Evolutionary conservation across 2,888 invertebrate genomes (phyloP).

Genomic region (Polydrusus tereticollis): DNA sequence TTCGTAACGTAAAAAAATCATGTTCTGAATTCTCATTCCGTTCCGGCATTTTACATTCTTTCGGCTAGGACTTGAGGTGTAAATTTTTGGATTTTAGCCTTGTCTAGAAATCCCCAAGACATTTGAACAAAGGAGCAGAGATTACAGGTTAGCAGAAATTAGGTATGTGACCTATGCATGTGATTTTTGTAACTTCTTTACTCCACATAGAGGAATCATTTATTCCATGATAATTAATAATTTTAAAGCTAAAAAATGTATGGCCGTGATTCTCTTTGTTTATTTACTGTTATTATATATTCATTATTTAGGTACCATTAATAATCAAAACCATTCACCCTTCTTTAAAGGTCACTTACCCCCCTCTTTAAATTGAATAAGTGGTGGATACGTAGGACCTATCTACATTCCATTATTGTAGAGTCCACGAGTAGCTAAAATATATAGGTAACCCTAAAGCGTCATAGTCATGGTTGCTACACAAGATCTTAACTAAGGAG

Average conservation of each 20-base stretch:
- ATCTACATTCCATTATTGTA: no score
- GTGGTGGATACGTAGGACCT: no score
- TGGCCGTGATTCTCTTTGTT: no score
- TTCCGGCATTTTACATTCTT: conserved; percentile 38
- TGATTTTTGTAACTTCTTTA: no score
- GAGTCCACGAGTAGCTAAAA: no score
- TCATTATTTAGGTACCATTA: not conserved
- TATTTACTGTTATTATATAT: not conserved
- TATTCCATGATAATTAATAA: no score
- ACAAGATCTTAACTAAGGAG: no score
- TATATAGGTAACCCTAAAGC: no score
- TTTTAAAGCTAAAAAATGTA: no score
- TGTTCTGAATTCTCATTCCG: conserved; percentile 23
- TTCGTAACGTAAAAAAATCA: conserved; percentile 22
- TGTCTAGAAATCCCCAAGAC: not conserved
- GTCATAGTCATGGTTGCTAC: no score
- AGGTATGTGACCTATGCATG: not conserved
- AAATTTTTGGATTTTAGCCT: not conserved
- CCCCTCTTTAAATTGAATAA: no score
- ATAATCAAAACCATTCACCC: not conserved
- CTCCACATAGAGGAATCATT: no score
- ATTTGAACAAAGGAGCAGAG: not conserved
- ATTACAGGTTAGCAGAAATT: conserved; percentile 5
- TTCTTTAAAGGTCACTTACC: not conserved
- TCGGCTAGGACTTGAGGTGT: not conserved